These are phyloP conservation scores for Menura novaehollandiae DNA, from an alignment of 2,113 vertebrate species.

Conservation along the genomic window DNA sequence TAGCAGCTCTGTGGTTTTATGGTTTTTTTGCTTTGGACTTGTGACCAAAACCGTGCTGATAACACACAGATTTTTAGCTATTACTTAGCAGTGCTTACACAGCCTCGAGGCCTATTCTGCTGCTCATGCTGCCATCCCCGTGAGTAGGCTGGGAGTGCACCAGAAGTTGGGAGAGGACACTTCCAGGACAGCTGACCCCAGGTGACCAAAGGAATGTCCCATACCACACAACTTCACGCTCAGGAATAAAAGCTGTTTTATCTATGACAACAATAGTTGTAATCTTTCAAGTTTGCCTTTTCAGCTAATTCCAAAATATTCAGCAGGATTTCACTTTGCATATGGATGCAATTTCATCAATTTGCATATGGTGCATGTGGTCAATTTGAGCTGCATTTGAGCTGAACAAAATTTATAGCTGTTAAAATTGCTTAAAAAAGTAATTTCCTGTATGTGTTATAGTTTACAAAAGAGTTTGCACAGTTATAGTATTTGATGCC, in stretches of 20 bases:
- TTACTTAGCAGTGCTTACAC: neutral
- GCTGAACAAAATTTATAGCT: neutral
- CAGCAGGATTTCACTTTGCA: neutral
- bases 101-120: neutral
- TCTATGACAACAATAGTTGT: neutral
- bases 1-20: neutral
- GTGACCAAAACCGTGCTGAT: neutral
- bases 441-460: neutral
- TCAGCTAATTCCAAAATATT: neutral
- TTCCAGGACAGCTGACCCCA: neutral
- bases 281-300: neutral
- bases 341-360: neutral
- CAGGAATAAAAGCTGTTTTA: neutral
- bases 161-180: neutral
- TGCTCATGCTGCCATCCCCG: fast-evolving
- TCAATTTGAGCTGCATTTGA: neutral
- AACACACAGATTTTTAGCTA: neutral
- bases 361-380: neutral
- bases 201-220: neutral
- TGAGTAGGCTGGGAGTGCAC: fast-evolving
- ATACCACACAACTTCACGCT: fast-evolving
- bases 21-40: neutral
- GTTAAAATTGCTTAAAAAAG: neutral
- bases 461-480: neutral
- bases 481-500: neutral